Base-by-base conservation (phyloP, 2,888 invertebrate species). In the Eugnorisma glareosa region DNA sequence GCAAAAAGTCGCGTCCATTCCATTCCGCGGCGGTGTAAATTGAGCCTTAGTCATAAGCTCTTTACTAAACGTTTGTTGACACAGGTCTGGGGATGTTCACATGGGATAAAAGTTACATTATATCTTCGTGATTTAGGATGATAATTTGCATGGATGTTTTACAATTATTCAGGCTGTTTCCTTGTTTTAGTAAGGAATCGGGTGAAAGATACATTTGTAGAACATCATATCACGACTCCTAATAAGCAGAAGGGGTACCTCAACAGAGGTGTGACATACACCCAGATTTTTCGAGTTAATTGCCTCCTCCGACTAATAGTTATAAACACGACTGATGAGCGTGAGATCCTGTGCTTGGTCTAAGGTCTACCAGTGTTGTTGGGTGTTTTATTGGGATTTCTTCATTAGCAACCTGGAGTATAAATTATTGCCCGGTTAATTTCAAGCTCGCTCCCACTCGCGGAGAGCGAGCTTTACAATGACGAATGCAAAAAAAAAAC, bases 401-500 rank as follows among this genome's bases (percentile, higher is more conserved):
- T 8, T 43, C 8, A 43, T 18, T 40, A 54, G 35, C 71, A 8
- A 31, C 43, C 18, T 18, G 11, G 11, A 13, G 31, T 31, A 40
- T 31, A 48, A n/a, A 15, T 28, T 7, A 15, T 13, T 57, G 6
- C 28, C 4, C 1, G 51, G 1, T 7, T 59, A 21, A 10, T 31
- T 2, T 7, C 4, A 21, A 57, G 57, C 2, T 28, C 18, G 57
- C 28, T 28, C 59, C 31, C 10, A 57, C 15, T 28, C 57, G 28
- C 6, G 57, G 15, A 57, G 28, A 57, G 15, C 28, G 7, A 57
- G 6, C 21, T 61, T 35, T 48, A 24, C 31, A 21, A 59, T 6
- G 11, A 48, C 1, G 6, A 28, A 31, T 21, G 7, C 51, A 51
- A 76, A 59, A 28, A 45, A 75, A 85, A 31, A 78, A 84, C 84